Base-by-base conservation (phyloP, 1,140 invertebrate species). In the Psix sp. region DNA sequence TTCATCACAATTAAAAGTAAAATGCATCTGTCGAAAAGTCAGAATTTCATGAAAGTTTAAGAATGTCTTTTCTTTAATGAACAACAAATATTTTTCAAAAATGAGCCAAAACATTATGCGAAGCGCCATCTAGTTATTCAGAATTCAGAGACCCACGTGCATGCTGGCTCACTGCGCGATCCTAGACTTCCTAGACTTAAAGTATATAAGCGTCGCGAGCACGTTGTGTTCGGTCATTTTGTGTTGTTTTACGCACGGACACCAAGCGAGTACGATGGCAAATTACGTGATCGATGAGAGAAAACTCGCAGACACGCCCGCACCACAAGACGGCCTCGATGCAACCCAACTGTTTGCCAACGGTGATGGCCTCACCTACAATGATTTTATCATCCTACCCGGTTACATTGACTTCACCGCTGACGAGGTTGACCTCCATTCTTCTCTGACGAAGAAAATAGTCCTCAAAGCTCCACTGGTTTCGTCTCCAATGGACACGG, bases 401-500 rank as follows among this genome's bases (percentile, higher is more conserved):
- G 98, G 98, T 6, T 99, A 94, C 82, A 99, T 99, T 78, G 93
- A 99, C 86, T 99, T 99, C 84, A 89, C 93, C 14, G 94, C 97
- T 29, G 94, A 96, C 74, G 93, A 97, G 80, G 98, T 99, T 24
- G 94, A 97, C 77, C 87, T 99, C 9, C 90, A 92, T 20, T 97
- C 97, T 0, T 92, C 92, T 1, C 87, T 99, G 14, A 99, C 98
- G 0, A 96, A 94, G 81, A 94, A 93, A 73, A 96, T 99, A 52
- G 91, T 89, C 16, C 87, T 99, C 4, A 96, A 97, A 81, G 93
- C 96, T 1, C 98, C 98, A 0, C 85, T 99, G 0, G 95, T 99
- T 0, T 99, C 97, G 0, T 98, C 98, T 0, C 98, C 98, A 0
- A 99, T 99, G 98, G 98, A 99, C 87, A 99, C 98, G 1, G 98